Percentiles rank a stretch among this genome's conserved stretches.
Evolutionary conservation across 2,113 vertebrate species (phyloP).

Genomic region (Cervus canadensis): DNA sequence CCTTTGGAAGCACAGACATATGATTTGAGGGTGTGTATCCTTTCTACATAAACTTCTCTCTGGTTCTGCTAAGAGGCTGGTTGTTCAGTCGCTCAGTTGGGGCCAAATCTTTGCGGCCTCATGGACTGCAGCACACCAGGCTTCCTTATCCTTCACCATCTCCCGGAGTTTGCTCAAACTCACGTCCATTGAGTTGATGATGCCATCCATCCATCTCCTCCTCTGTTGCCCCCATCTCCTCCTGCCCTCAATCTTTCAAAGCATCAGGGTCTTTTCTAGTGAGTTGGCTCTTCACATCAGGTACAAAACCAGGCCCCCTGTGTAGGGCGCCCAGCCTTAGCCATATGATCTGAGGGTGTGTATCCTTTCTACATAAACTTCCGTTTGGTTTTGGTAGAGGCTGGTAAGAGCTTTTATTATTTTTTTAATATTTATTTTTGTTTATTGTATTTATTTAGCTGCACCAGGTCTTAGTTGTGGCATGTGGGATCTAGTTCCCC

Average conservation of each 20-base stretch:
- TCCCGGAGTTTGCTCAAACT: no score
- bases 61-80: neutral
- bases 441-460: neutral
- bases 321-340: neutral
- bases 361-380: neutral
- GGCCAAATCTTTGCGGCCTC: no score
- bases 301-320: neutral
- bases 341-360: neutral
- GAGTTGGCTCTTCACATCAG: neutral
- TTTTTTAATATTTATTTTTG: neutral
- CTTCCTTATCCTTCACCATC: no score
- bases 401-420: neutral
- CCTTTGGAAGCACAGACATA: neutral
- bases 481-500: neutral
- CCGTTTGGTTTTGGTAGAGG: neutral
- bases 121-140: no score
- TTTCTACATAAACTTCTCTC: neutral
- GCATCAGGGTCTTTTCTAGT: neutral
- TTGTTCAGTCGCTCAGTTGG: no score
- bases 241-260: no score
- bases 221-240: no score
- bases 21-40: neutral
- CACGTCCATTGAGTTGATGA: no score
- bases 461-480: neutral
- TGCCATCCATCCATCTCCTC: no score